Percentiles rank a stretch among this genome's conserved stretches.
phyloP scores from a whole-genome alignment of 64 coral and sea anemone species.

The Trachythela sp. region DNA sequence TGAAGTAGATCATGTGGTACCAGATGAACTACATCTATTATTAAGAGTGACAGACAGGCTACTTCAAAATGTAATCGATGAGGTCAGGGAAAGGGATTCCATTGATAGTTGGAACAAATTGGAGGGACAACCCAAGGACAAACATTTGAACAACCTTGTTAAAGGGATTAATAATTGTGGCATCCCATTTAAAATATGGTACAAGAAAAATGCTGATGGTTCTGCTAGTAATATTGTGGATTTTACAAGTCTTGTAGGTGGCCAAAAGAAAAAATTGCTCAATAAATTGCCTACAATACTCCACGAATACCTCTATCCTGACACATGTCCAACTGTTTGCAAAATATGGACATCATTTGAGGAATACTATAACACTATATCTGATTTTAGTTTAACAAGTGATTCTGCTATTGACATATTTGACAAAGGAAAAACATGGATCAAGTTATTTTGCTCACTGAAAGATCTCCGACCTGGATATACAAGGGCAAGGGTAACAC shows the following conservation, averaged over 20 bases:
- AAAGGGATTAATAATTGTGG: not conserved
- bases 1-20: not conserved
- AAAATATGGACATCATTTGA: not conserved
- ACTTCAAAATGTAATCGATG: not conserved
- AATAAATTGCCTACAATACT: not conserved
- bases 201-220: not conserved
- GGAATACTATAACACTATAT: not conserved
- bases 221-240: not conserved
- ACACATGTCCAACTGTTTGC: not conserved
- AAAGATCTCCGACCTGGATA: not conserved
- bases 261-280: not conserved
- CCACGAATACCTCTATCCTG: not conserved
- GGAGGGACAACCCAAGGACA: not conserved
- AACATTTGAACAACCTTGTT: not conserved
- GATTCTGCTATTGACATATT: not conserved
- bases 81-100: not conserved
- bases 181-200: not conserved
- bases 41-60: conserved; percentile 25
- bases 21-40: conserved; percentile 44
- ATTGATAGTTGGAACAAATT: not conserved
- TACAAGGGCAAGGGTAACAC: no score
- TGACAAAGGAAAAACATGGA: conserved; percentile 34
- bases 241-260: not conserved
- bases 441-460: conserved; percentile 44
- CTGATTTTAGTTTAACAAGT: not conserved